A percentile compares a stretch with the other conserved stretches of the same genome.
These are phyloP conservation scores for Anorthoa munda DNA, from an alignment of 2,888 invertebrate genomes.

Conservation along the genomic window DNA sequence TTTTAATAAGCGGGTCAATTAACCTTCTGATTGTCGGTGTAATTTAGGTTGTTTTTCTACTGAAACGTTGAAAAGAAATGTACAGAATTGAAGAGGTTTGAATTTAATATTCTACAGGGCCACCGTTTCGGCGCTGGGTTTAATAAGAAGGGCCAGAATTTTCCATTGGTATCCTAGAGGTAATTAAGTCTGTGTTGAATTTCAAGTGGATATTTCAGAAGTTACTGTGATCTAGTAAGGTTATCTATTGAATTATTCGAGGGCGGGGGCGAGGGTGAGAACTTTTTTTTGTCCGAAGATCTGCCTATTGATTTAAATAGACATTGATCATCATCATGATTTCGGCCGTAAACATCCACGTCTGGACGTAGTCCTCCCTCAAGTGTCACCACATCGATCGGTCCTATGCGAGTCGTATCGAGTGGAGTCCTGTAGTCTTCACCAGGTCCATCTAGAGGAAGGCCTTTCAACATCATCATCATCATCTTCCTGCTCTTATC, in stretches of 20 bases:
- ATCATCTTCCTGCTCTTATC: too few species aligned
- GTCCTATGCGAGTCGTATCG: too few species aligned
- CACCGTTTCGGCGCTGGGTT: constrained; percentile 15
- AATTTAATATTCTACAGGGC: constrained; percentile 38
- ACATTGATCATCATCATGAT: background rate
- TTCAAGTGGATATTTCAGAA: constrained; percentile 6
- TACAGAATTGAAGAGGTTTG: constrained; percentile 29
- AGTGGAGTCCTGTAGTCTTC: too few species aligned
- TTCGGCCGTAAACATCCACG: too few species aligned
- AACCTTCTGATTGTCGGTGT: constrained; percentile 41
- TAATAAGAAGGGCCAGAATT: constrained; percentile 18
- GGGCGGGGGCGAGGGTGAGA: too few species aligned
- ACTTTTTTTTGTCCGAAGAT: too few species aligned
- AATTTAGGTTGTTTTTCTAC: constrained; percentile 33
- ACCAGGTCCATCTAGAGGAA: too few species aligned
- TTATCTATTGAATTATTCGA: background rate
- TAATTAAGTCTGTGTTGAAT: constrained; percentile 43
- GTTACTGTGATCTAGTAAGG: background rate
- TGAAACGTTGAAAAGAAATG: constrained; percentile 12
- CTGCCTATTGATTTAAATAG: background rate
- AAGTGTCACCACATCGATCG: too few species aligned
- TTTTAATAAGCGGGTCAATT: constrained; percentile 41
- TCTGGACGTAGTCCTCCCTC: too few species aligned
- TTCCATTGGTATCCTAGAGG: constrained; percentile 13
- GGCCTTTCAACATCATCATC: too few species aligned